Percentiles rank a stretch among this genome's conserved stretches.
These are phyloP conservation scores for Tachysurus fulvidraco DNA, from an alignment of 2,113 vertebrate genomes.

Conservation along the genomic window DNA sequence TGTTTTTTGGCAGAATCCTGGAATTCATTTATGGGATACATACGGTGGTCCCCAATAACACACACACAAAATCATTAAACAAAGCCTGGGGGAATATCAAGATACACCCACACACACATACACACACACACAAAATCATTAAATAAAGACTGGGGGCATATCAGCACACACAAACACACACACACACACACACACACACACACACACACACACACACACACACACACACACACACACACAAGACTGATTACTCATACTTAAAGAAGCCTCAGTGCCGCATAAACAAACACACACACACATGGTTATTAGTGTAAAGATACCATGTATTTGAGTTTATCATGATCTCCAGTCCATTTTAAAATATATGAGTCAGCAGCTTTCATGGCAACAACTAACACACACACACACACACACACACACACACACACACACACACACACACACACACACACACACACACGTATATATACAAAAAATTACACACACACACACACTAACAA, in stretches of 20 bases:
- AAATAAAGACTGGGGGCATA: not conserved
- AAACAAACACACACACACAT: not conserved
- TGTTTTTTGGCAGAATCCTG: not conserved
- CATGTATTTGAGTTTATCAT: not conserved
- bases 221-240: not conserved
- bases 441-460: not conserved
- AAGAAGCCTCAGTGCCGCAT: not conserved
- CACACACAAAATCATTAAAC: not conserved
- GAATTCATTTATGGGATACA: not conserved
- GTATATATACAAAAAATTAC: not conserved
- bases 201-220: not conserved
- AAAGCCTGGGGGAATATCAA: not conserved
- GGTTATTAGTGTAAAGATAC: not conserved
- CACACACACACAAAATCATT: not conserved
- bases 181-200: not conserved
- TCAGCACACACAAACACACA: not conserved
- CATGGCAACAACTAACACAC: not conserved
- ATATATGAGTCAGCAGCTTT: not conserved
- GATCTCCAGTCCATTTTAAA: not conserved
- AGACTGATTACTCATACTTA: not conserved
- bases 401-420: not conserved
- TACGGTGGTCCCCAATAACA: not conserved
- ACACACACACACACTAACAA: not conserved
- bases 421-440: not conserved
- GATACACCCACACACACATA: not conserved